Evolutionary conservation across 2,888 invertebrate genomes (phyloP).

Genomic region (Athalia rosae): DNA sequence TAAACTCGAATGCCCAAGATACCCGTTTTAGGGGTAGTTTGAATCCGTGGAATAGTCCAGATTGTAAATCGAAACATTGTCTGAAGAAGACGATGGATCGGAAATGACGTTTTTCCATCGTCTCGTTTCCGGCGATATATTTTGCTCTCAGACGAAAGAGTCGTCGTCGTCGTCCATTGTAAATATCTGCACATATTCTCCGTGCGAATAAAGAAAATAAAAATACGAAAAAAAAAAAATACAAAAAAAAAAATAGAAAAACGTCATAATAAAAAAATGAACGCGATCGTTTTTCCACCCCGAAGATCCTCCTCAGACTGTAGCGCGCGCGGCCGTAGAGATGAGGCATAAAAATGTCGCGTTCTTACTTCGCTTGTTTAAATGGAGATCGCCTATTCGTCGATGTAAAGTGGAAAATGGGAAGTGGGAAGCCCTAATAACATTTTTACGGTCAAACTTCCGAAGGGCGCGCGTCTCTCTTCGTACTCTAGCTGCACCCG

Average conservation of each 20-base stretch:
- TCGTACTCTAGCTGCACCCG: constrained; percentile 52
- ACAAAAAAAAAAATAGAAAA: not conserved
- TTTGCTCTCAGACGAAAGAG: no score
- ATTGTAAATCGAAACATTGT: no score
- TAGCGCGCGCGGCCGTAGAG: constrained; percentile 57
- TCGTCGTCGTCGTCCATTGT: no score
- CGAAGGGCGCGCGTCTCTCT: not conserved
- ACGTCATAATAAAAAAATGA: not conserved
- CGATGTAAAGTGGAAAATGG: constrained; percentile 26
- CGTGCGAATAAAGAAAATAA: no score
- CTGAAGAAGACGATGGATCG: no score
- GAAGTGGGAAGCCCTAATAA: constrained; percentile 64
- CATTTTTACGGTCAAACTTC: constrained; percentile 72
- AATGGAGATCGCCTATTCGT: constrained; percentile 56
- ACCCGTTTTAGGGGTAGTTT: no score
- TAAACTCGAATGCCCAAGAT: no score
- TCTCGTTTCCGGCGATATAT: no score
- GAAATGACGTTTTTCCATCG: no score
- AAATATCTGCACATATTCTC: no score
- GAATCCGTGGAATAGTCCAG: no score
- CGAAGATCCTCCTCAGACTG: not conserved
- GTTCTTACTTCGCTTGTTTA: constrained; percentile 64
- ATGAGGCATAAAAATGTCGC: constrained; percentile 63
- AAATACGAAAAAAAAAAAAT: not conserved
- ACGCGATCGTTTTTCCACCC: constrained; percentile 40